Evolutionary conservation across 2,888 invertebrate species (phyloP), one percentile per base, ranked within the genome.

Genomic region (Cheilosia impressa): DNA sequence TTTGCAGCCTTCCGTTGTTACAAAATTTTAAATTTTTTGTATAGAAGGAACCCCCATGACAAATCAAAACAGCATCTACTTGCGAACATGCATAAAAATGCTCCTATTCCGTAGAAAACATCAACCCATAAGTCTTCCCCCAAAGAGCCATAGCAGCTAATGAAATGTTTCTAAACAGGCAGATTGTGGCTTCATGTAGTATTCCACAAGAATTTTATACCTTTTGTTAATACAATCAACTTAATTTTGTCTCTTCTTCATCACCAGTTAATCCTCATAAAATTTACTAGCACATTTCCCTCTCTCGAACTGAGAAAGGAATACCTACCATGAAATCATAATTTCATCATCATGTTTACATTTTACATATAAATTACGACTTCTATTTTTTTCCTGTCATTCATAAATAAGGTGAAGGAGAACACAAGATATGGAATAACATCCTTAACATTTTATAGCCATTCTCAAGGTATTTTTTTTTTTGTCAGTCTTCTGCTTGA

Each of bases 301-400:
- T 31, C 22, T 43, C 31, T 9, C n/a, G 9, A 57, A 3, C 17
- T 22, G 13, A 31, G n/a, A 31, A 62, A 19, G 34, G 45, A 47
- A 45, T 9, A 41, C 17, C 17, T 9, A n/a, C n/a, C 55, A 77
- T 55, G 68, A 78, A 73, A 66, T 66, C 79, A 72, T 73, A 73
- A 72, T 73, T 79, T 79, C 66, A 60, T 72, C 79, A 73, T 71
- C 65, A 73, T 79, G 65, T 71, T 72, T 66, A 62, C 72, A 73
- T 66, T 79, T 78, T 69, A 53, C 77, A 63, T 69, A 69, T 69
- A 79, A 73, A 79, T 60, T 60, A 60, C 53, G 66, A 60, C 43
- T 65, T 62, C 50, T 66, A 27, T 13, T 38, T 38, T 38, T 38
- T 38, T 38, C 1, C 13, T 38, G 68, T 50, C 57, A 72, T 79